Evolutionary conservation across 1,140 invertebrate species (phyloP), one percentile per base, ranked within the genome.

Genomic region (Mactra quadrangularis): DNA sequence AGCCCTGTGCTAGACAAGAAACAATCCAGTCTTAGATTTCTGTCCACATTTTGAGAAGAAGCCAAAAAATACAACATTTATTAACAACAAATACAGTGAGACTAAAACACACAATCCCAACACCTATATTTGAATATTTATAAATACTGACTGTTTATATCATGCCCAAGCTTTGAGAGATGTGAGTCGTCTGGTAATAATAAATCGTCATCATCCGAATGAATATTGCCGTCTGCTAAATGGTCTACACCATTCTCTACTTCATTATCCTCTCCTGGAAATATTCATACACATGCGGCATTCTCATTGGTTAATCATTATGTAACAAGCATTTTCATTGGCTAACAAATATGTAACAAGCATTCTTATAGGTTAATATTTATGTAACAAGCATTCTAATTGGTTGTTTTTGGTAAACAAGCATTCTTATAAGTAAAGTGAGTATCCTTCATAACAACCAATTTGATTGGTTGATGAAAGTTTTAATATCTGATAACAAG

Each of bases 151-250:
- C 66, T 81, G 50, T 70, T 52, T 25, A 66, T 29, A 29, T 68
- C 66, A 71, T 70, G 66, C 77, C 38, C 77, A 81, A 70, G 60
- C 77, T 60, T 62, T 31, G 76, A 79, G 50, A n/a, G 22, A 52
- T 81, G 50, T 22, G 77, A 81, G 47, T 81, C 77, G 53, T 81
- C 77, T 13, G 77, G 77, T 29, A 81, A 62, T 0, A 70, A 38
- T 57, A 81, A 41, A 3, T 81, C 77, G 71, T 81, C 77, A 70
- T 79, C 76, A 33, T 81, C 77, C 29, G 77, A 81, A 15, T 50
- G 31, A 33, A 70, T 60, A 50, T 81, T 64, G 25, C 64, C 60
- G 13, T 78, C 76, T 6, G 60, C 60, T 33, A 19, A 52, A 55
- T 41, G 33, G 33, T 78, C 60, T 53, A 66, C 19, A 13, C 76